These are phyloP conservation scores for Epinephelus malabaricus DNA, from an alignment of 2,797 vertebrate species.

Conservation along the genomic window DNA sequence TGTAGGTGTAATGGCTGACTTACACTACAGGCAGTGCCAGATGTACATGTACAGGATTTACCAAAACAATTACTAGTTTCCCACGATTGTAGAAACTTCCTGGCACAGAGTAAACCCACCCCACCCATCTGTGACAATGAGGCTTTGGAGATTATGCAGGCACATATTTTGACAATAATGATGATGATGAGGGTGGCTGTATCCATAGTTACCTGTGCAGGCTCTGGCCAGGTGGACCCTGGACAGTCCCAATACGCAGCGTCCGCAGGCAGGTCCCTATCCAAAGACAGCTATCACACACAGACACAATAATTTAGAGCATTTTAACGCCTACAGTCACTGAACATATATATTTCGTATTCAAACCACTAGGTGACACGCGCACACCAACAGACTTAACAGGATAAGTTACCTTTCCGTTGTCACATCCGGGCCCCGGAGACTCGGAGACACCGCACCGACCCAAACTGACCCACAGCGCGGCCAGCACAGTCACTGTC, in stretches of 20 bases:
- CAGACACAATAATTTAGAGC: not conserved
- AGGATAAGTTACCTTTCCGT: constrained; percentile 75
- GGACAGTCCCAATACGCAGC: constrained; percentile 60
- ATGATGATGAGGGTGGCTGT: not conserved
- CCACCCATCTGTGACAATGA: not conserved
- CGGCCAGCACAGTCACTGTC: constrained; percentile 57
- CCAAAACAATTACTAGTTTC: constrained; percentile 12
- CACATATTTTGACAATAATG: no score
- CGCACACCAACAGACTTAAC: not conserved
- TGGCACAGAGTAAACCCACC: not conserved
- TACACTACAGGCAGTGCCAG: not conserved
- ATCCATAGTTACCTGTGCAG: constrained; percentile 73
- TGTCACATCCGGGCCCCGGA: constrained; percentile 73
- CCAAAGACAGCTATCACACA: constrained; percentile 67
- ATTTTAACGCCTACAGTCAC: not conserved
- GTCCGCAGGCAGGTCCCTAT: constrained; percentile 72
- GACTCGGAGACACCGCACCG: constrained; percentile 28
- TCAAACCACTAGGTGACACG: not conserved
- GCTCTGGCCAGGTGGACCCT: constrained; percentile 45
- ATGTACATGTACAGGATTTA: not conserved
- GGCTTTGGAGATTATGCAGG: not conserved
- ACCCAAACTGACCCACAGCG: constrained; percentile 63
- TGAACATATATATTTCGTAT: no score
- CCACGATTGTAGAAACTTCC: constrained; percentile 39
- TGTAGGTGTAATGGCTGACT: not conserved